A percentile compares a stretch with the other conserved stretches of the same genome.
phyloP scores from a whole-genome alignment of 2,888 invertebrate genomes.

The Agrenia bidenticulata region DNA sequence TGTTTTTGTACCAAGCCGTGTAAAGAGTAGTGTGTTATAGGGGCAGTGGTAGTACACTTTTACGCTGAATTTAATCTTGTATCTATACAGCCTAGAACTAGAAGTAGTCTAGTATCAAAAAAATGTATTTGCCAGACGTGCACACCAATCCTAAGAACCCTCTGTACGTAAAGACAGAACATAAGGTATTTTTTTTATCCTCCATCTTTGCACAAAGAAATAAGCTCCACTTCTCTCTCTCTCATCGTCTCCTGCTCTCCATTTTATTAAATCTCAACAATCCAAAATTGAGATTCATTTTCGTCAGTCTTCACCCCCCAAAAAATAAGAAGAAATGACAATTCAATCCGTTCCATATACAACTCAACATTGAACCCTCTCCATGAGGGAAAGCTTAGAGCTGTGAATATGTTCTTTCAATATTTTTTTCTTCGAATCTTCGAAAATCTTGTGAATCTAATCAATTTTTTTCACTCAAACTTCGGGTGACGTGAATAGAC shows the following conservation, averaged over 20 bases:
- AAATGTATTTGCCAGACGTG: no score
- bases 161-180: no score
- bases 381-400: neutral
- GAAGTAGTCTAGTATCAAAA: no score
- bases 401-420: conserved; percentile 8
- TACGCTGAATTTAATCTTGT: no score
- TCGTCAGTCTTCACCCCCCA: neutral
- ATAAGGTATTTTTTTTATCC: no score
- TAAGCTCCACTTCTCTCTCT: neutral
- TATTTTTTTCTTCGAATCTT: neutral
- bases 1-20: no score
- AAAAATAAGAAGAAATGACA: neutral
- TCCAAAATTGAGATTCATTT: conserved; percentile 9
- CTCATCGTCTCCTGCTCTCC: neutral
- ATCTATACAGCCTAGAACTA: no score
- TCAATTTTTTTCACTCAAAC: conserved; percentile 25
- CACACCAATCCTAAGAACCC: no score
- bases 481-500: conserved; percentile 37
- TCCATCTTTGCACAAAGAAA: no score
- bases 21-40: no score
- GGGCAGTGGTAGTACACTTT: no score
- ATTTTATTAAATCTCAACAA: neutral
- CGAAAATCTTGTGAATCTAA: conserved; percentile 24
- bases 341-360: neutral
- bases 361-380: neutral